Percentiles rank a stretch among this genome's conserved stretches.
Evolutionary conservation across 2,113 vertebrate species (phyloP).

Genomic region (Lontra canadensis): DNA sequence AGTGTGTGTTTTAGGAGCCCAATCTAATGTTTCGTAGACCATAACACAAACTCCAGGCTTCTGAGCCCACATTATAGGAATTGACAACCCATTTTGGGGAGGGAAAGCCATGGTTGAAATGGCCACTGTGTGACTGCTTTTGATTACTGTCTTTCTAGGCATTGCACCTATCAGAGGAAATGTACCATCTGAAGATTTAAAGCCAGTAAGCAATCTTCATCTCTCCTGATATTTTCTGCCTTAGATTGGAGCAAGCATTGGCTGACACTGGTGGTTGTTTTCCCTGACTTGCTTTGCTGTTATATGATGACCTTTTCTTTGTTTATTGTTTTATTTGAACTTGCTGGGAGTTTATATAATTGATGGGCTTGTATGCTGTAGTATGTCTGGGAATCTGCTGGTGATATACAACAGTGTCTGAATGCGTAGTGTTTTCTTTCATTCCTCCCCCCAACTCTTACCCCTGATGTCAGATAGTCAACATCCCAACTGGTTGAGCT

Average conservation of each 20-base stretch:
- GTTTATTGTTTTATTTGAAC: conserved; percentile 68
- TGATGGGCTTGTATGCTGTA: conserved; percentile 51
- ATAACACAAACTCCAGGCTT: background rate
- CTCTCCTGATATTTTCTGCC: conserved; percentile 24
- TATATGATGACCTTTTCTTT: conserved; percentile 55
- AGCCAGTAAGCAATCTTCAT: background rate
- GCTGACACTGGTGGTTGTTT: conserved; percentile 36
- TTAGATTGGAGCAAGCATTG: background rate
- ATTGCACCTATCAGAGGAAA: background rate
- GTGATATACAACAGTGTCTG: background rate
- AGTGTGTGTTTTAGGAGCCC: background rate
- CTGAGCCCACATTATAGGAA: background rate
- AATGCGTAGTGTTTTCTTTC: background rate
- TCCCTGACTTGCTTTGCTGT: conserved; percentile 37
- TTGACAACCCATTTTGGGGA: background rate
- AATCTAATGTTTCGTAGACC: background rate
- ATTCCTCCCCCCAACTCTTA: background rate
- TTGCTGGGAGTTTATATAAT: conserved; percentile 58
- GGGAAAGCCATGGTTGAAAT: background rate
- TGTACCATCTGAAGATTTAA: background rate
- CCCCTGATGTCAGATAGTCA: background rate
- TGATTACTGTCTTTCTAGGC: background rate
- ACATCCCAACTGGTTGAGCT: conserved; percentile 3
- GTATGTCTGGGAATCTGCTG: conserved; percentile 24
- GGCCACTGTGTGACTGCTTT: background rate